Evolutionary conservation across 2,888 invertebrate genomes (phyloP), one percentile per base, ranked within the genome.

Genomic region (Caenorhabditis afra): DNA sequence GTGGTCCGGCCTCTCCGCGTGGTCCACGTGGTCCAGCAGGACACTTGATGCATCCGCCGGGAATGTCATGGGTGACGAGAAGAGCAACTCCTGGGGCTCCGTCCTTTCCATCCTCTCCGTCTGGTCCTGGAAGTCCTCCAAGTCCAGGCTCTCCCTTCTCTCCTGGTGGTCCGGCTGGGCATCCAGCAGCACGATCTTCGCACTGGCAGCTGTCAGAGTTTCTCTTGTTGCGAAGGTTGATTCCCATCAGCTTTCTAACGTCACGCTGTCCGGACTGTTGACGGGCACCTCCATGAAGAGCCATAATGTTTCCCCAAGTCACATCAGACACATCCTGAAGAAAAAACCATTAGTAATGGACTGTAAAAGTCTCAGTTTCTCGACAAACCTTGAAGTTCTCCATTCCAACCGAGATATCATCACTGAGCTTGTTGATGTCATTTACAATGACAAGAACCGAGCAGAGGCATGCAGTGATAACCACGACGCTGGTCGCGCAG

Each of bases 41-140:
- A 41, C 79, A 79, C 61, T 76, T 79, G 80, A 85, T 83, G 81
- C 84, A 83, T 45, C 82, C 84, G 18, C 84, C 84, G 52, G 83
- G 83, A 45, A 65, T 73, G 49, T 79, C 71, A 49, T 79, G 76
- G 18, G 81, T 81, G 64, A 81, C 78, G 20, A 76, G 65, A 57
- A 81, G 81, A 41, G 82, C 76, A 37, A 84, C 67, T 76, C 82
- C 80, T 53, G 76, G 71, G 52, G 75, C 79, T 59, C 85, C 85
- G 16, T 73, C 81, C 22, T 78, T 76, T 67, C 85, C 85, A 39
- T 81, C 79, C 58, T 79, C 79, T 64, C 83, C 83, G 37, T 79
- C 75, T 61, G 79, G 79, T 65, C 79, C 79, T 70, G 73, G 80
- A 65, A 70, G 70, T 71, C 84, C 84, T 22, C 79, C 80, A 22